Percentiles rank a stretch among this genome's conserved stretches.
These are phyloP conservation scores for Peromyscus californicus DNA, from an alignment of 2,113 vertebrate species.

Conservation along the genomic window DNA sequence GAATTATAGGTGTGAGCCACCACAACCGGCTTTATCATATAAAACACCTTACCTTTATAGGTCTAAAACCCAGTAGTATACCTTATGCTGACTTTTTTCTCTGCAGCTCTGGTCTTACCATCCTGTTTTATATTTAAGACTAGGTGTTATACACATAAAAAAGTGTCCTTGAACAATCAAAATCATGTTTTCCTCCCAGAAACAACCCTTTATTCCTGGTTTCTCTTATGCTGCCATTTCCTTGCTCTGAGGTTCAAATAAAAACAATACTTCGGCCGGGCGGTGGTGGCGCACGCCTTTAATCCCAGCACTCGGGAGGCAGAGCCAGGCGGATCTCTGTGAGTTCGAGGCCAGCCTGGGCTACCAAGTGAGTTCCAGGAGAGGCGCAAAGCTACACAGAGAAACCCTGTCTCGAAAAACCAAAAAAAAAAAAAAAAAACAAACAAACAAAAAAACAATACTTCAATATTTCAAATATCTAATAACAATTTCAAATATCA, in stretches of 20 bases:
- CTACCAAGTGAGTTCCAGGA: too few species aligned
- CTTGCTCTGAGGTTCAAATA: background rate
- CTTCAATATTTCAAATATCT: slow-evolving; percentile 37
- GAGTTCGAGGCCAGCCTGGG: too few species aligned
- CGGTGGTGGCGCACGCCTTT: too few species aligned
- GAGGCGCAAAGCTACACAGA: too few species aligned
- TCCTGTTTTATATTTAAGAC: slow-evolving; percentile 35
- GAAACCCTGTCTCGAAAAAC: too few species aligned
- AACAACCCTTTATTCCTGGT: background rate
- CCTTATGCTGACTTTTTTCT: background rate
- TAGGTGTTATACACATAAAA: slow-evolving; percentile 31
- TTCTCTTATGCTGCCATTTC: slow-evolving; percentile 17
- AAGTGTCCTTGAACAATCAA: slow-evolving; percentile 5
- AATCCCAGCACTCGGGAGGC: too few species aligned
- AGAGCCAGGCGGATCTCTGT: too few species aligned
- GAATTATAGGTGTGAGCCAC: background rate
- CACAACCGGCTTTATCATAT: background rate
- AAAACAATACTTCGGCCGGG: background rate
- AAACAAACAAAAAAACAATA: background rate
- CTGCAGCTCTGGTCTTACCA: slow-evolving; percentile 20
- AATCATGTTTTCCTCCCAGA: background rate
- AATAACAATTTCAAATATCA: slow-evolving; percentile 52
- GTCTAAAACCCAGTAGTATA: slow-evolving; percentile 54
- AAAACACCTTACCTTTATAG: slow-evolving; percentile 26
- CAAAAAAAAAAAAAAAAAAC: too few species aligned